Conservation (phyloP, 2,888 invertebrate species). For the Limnephilus rhombicus region DNA sequence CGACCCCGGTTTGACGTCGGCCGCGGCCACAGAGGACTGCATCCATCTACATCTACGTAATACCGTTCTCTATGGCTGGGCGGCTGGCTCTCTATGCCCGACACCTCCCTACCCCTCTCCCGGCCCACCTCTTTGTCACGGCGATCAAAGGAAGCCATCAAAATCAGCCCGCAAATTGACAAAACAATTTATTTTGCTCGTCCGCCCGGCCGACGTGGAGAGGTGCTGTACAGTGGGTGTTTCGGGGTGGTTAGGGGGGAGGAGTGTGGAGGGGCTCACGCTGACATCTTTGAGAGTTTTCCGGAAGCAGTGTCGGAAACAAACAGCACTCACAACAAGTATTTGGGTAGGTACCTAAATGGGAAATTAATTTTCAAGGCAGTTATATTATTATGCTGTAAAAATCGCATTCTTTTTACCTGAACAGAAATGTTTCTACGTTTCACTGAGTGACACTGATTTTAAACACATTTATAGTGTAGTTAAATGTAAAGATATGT, state of each 20-base stretch:
- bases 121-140: slow-evolving; percentile 59
- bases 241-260: slow-evolving; percentile 25
- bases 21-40: slow-evolving; percentile 39
- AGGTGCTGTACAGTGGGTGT: background rate
- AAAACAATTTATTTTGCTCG: slow-evolving; percentile 64
- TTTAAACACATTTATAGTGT: too few species aligned
- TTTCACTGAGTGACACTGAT: too few species aligned
- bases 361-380: background rate
- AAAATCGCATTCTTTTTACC: too few species aligned
- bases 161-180: slow-evolving; percentile 65
- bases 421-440: too few species aligned
- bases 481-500: too few species aligned
- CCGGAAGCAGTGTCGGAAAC: slow-evolving; percentile 40
- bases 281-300: slow-evolving; percentile 46
- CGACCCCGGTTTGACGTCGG: slow-evolving; percentile 44
- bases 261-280: background rate
- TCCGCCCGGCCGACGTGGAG: slow-evolving; percentile 50
- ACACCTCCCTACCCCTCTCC: slow-evolving; percentile 35
- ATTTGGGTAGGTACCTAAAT: background rate
- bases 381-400: background rate
- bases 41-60: background rate
- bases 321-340: slow-evolving; percentile 5
- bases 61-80: background rate
- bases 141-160: slow-evolving; percentile 65
- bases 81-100: background rate